A percentile compares a stretch with the other conserved stretches of the same genome.
Evolutionary conservation across 2,797 vertebrate genomes (phyloP).

Genomic region (Enteromius trimaculatus): DNA sequence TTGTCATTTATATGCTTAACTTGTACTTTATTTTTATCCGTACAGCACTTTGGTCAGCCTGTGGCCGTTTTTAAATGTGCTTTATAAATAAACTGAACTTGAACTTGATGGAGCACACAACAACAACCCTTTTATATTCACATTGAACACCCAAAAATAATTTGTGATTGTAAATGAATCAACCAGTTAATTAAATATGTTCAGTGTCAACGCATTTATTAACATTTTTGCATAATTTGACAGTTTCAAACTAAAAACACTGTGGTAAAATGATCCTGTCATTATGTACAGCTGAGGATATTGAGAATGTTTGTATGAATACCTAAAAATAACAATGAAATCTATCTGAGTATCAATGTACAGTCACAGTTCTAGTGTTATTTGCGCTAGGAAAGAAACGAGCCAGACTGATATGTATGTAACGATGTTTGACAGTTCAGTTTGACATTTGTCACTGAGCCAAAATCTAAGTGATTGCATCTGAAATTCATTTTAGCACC

Average conservation of each 20-base stretch:
- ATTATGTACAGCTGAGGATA: background rate
- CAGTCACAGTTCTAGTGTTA: background rate
- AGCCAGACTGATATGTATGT: background rate
- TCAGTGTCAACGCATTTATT: background rate
- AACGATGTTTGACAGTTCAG: background rate
- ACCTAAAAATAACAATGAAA: constrained; percentile 7
- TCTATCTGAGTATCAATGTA: background rate
- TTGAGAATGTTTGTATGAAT: background rate
- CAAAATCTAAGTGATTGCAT: constrained; percentile 7
- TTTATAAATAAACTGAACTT: background rate
- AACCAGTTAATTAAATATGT: background rate
- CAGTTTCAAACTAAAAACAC: background rate
- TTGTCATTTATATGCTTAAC: no score
- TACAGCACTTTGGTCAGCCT: background rate
- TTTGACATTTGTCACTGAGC: constrained; percentile 7
- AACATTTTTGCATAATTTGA: background rate
- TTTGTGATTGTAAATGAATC: background rate
- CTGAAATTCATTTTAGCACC: constrained; percentile 19
- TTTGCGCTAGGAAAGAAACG: background rate
- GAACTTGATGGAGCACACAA: background rate
- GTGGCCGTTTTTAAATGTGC: background rate
- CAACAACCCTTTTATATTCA: background rate
- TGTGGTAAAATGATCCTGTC: background rate
- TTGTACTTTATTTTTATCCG: background rate
- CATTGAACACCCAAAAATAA: background rate